Base-by-base conservation (phyloP, 1,140 invertebrate species). In the Drosophila nigrodunni region DNA sequence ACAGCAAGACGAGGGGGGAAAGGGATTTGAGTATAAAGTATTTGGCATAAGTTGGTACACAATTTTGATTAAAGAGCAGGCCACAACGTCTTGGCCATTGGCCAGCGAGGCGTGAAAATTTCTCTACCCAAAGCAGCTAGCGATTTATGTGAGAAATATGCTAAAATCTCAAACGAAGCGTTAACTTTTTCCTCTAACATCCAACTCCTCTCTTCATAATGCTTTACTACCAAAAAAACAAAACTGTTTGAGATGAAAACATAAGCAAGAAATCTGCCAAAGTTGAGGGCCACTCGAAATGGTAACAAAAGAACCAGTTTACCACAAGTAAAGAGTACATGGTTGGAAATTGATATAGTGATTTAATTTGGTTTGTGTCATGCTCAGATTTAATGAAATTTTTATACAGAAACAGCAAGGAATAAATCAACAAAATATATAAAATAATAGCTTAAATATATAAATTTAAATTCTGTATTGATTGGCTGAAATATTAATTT, bases 121-220 rank as follows among this genome's bases (percentile, higher is more conserved):
- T 88, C 83, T 87, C 83, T 82, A 88, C 77, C 80, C 83, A 78
- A 75, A 76, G 62, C 80, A 77, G 83, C 80, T 67, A 49, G 74
- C 77, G 74, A 88, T 88, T 88, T 90, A 88, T 88, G 85, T 88
- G 85, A 89, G 85, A 88, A 88, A 85, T 88, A 88, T 88, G 85
- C 82, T 85, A 88, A 88, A 88, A 80, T 89, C 67, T 71, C 71
- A 76, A 89, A 57, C 85, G 80, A 83, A 88, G 85, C 85, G 70
- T 71, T 18, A 60, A 35, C 58, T 25, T 41, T 30, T 47, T 15
- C 15, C 15, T 15, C 15, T 1, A 15, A 0, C 15, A 15, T 15
- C 15, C 15, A 15, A 21, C 18, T 21, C 18, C 44, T 49, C 64
- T 39, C 67, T 44, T 2, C 11, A 2, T 18, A 11, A 10, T 35